Evolutionary conservation across 2,888 invertebrate species (phyloP), one percentile per base, ranked within the genome.

Genomic region (Escarpia spicata): DNA sequence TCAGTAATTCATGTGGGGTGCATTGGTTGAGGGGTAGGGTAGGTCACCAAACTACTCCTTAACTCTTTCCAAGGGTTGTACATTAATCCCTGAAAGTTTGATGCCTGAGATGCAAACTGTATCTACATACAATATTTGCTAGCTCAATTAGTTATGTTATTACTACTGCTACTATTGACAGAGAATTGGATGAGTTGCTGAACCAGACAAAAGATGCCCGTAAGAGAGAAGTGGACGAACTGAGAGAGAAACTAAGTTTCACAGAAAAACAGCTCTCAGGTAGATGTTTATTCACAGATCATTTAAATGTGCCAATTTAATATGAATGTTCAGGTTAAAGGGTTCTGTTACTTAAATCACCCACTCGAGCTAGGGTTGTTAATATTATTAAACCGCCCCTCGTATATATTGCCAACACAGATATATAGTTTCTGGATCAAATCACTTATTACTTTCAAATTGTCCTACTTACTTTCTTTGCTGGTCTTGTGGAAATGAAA

Each of bases 381-480:
- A 15, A 4, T 15, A 52, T 9, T 52, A 15, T 4, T 52, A 10
- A 52, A 37, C 37, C 37, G 0, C 37, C 37, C 37, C 52, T 52
- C 0, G 52, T 52, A 15, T 37, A 37, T 9, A 52, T 52, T 52
- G 52, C 8, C 52, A 52, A 52, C 15, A 15, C 10, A 6, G 0
- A 8, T 15, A 52, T 52, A 52, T 52, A 0, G 52, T 2, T 52
- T 9, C 52, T 9, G 12, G 10, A 52, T 15, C 52, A 52, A 52
- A 15, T 52, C 37, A 37, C 37, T 37, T 37, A 37, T 1, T 37
- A 37, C 37, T 37, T 37, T 37, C 37, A 37, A 37, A 37, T 37
- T 37, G 37, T 37, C 37, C 37, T 37, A 37, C 37, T 37, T 37
- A 37, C 37, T 37, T 37, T 37, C 37, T 93, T 93, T 93, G 93